Evolutionary conservation across 2,113 vertebrate genomes (phyloP).

Genomic region (Rallus limicola): DNA sequence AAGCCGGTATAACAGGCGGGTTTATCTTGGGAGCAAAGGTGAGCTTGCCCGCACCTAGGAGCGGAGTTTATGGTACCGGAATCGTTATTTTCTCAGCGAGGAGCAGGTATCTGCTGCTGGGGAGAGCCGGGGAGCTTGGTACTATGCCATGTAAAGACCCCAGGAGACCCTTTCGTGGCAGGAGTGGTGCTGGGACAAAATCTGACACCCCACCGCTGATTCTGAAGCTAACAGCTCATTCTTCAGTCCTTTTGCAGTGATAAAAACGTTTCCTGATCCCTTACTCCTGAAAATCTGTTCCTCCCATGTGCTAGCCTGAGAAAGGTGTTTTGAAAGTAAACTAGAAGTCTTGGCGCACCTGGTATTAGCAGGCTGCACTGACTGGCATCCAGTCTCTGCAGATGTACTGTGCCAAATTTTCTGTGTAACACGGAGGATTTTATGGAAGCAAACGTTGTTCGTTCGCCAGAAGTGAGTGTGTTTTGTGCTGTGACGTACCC

Average conservation of each 20-base stretch:
- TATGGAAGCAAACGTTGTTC: neutral
- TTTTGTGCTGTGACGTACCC: neutral
- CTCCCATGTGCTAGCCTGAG: neutral
- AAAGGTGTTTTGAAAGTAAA: neutral
- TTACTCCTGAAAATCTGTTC: neutral
- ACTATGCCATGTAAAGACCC: neutral
- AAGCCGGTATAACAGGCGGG: neutral
- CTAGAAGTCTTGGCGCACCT: neutral
- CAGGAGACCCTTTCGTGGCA: neutral
- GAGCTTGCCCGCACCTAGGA: neutral
- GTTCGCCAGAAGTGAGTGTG: neutral
- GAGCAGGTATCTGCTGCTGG: neutral
- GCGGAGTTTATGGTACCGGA: neutral
- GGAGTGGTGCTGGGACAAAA: neutral
- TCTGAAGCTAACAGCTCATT: neutral
- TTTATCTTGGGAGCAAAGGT: neutral
- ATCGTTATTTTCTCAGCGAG: rapidly evolving
- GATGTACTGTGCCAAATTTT: neutral
- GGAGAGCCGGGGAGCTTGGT: neutral
- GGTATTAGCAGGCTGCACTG: neutral
- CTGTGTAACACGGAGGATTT: neutral
- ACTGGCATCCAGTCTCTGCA: too few species aligned
- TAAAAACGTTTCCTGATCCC: neutral
- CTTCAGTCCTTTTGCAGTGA: neutral
- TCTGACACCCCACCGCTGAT: neutral